phyloP scores from a whole-genome alignment of 2,888 invertebrate species.

The Gymnosoma rotundatum region DNA sequence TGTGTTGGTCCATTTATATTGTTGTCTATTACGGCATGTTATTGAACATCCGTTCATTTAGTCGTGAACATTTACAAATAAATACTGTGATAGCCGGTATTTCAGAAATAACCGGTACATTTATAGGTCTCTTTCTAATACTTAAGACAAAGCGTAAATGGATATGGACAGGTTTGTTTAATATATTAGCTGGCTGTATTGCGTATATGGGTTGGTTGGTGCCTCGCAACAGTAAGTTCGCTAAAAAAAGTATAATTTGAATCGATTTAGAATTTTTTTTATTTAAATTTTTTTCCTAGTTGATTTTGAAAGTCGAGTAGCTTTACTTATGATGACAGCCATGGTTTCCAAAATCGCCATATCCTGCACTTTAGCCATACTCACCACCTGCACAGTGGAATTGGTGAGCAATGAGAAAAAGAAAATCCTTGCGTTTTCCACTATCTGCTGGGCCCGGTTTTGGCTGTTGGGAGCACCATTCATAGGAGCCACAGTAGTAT shows the following conservation, averaged over 20 bases:
- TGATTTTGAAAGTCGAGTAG: constrained; percentile 77
- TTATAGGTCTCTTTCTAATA: constrained; percentile 81
- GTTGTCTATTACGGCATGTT: constrained; percentile 83
- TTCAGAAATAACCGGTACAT: constrained; percentile 81
- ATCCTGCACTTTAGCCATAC: constrained; percentile 81
- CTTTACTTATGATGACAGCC: constrained; percentile 81
- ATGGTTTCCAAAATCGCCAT: constrained; percentile 83
- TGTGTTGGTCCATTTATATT: constrained; percentile 82
- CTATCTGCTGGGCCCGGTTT: constrained; percentile 82
- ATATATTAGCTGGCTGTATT: constrained; percentile 80
- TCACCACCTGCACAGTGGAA: constrained; percentile 82
- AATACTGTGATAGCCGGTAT: constrained; percentile 82
- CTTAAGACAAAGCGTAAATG: constrained; percentile 80
- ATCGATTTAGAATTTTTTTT: background rate
- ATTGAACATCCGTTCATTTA: constrained; percentile 82
- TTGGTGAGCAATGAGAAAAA: constrained; percentile 80
- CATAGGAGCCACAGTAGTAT: constrained; percentile 80
- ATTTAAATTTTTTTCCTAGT: constrained; percentile 71
- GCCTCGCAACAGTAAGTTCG: constrained; percentile 76
- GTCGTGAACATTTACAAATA: constrained; percentile 81
- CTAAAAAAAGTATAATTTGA: background rate
- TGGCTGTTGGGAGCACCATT: constrained; percentile 82
- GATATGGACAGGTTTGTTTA: constrained; percentile 81
- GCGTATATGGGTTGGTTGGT: constrained; percentile 81
- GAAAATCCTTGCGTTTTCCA: constrained; percentile 81